Conservation (phyloP, 2,797 vertebrate genomes). For the Enteromius paludinosus region DNA sequence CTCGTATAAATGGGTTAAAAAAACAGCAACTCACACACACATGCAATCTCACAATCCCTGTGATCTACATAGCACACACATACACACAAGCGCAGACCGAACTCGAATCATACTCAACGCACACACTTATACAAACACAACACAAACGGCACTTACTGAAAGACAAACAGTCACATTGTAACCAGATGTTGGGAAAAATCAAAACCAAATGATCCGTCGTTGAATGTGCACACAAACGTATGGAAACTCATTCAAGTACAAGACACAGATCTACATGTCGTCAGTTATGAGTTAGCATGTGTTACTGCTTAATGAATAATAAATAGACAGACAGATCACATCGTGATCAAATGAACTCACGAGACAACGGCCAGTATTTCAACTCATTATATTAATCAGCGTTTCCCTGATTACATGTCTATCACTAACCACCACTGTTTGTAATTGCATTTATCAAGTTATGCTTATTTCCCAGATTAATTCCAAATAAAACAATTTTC, state of each 20-base stretch:
- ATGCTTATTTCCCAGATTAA: constrained; percentile 19
- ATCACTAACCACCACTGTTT: constrained; percentile 43
- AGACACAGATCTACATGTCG: constrained; percentile 20
- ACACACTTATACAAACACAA: constrained; percentile 39
- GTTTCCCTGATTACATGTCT: constrained; percentile 31
- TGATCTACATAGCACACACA: constrained; percentile 20
- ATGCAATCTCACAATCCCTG: neutral
- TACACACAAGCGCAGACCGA: neutral
- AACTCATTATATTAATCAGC: constrained; percentile 46
- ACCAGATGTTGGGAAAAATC: constrained; percentile 76
- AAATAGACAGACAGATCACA: constrained; percentile 37
- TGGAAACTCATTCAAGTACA: constrained; percentile 45
- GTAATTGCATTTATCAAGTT: constrained; percentile 45
- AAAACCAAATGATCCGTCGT: constrained; percentile 75
- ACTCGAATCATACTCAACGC: neutral
- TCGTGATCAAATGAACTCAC: constrained; percentile 54
- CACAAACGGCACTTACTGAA: constrained; percentile 35
- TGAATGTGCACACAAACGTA: constrained; percentile 63
- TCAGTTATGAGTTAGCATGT: constrained; percentile 71
- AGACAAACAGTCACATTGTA: constrained; percentile 65
- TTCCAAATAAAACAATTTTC: constrained; percentile 19
- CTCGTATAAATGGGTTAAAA: constrained; percentile 33
- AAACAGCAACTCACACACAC: constrained; percentile 9
- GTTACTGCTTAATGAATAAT: constrained; percentile 66
- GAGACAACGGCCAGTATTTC: constrained; percentile 48